Evolutionary conservation across 2,888 invertebrate species (phyloP).

Genomic region (Mimachlamys varia): DNA sequence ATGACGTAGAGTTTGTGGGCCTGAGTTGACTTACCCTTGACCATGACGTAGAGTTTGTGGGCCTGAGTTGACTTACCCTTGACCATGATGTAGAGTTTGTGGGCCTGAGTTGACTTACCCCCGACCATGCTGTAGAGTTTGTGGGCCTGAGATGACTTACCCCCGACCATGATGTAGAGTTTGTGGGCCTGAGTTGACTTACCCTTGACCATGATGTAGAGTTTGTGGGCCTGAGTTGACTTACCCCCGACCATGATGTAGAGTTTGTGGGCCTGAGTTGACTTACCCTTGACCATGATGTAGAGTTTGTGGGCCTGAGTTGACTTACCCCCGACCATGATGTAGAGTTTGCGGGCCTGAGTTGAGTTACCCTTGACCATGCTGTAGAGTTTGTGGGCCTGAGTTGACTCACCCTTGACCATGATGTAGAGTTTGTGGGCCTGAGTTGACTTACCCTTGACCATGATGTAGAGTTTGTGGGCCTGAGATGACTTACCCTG

Average conservation of each 20-base stretch:
- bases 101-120: neutral
- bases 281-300: slow-evolving; percentile 8
- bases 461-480: neutral
- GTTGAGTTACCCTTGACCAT: too few relatives aligned
- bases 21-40: neutral
- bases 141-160: neutral
- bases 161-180: slow-evolving; percentile 7
- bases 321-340: too few relatives aligned
- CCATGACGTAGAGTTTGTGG: neutral
- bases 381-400: too few relatives aligned
- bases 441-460: neutral
- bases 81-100: slow-evolving; percentile 5
- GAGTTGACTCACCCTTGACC: slow-evolving; percentile 17
- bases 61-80: neutral
- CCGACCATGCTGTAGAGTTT: slow-evolving; percentile 7
- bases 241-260: slow-evolving; percentile 21
- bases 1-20: neutral
- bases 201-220: slow-evolving; percentile 15
- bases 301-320: neutral
- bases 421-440: neutral
- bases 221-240: neutral
- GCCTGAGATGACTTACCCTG: neutral
- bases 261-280: neutral
- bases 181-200: neutral
- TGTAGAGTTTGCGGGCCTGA: too few relatives aligned